Conservation (phyloP, 2,888 invertebrate species). For the Phengaris arion region DNA sequence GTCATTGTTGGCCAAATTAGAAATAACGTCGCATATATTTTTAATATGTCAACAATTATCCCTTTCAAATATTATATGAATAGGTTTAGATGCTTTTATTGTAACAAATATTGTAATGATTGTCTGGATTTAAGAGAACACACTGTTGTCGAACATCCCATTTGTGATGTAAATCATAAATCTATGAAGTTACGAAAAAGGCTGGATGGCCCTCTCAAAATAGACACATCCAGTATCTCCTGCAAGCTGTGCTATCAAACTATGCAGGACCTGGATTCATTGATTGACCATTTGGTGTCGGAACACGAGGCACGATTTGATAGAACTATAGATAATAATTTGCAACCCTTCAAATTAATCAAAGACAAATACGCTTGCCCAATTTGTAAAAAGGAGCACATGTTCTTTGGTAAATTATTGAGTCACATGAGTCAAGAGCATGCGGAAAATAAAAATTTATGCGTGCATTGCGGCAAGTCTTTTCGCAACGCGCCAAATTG, state of each 20-base stretch:
- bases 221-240: constrained; percentile 55
- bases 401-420: constrained; percentile 57
- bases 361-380: constrained; percentile 59
- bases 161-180: constrained; percentile 56
- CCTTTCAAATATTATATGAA: constrained; percentile 65
- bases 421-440: constrained; percentile 57
- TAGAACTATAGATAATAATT: constrained; percentile 47
- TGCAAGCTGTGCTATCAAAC: constrained; percentile 54
- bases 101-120: constrained; percentile 55
- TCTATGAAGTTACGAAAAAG: constrained; percentile 55
- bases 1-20: constrained; percentile 50
- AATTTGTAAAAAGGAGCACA: constrained; percentile 49
- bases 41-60: constrained; percentile 64
- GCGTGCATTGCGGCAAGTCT: constrained; percentile 56
- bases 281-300: constrained; percentile 51
- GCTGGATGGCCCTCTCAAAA: constrained; percentile 58
- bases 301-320: constrained; percentile 53
- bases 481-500: constrained; percentile 58
- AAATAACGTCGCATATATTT: constrained; percentile 54
- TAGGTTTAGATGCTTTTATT: constrained; percentile 65
- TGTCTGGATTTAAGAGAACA: constrained; percentile 59
- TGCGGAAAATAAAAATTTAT: constrained; percentile 57
- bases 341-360: constrained; percentile 54
- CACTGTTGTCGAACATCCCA: constrained; percentile 54
- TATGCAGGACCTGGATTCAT: constrained; percentile 45